Base-by-base conservation (phyloP, 2,888 invertebrate genomes). In the Campaea margaritaria region DNA sequence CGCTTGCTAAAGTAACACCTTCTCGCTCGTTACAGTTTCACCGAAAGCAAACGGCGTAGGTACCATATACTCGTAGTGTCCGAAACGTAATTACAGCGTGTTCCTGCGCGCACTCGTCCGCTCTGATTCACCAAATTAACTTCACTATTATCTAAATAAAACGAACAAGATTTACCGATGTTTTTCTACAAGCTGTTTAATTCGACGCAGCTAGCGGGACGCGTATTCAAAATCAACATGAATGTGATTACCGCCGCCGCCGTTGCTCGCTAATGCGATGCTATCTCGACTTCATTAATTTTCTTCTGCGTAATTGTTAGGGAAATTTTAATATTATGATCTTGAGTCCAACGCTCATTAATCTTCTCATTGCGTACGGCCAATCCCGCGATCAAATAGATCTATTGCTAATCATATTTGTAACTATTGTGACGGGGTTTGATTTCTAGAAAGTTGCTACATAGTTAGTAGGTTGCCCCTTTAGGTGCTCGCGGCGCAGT, bases 221-320 rank as follows among this genome's bases (percentile, higher is more conserved):
- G 3, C 43, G 15, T 44, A 50, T 31, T 31, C 21, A 34, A 41
- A 41, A 57, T 34, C 11, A 12, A 39, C 50, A 45, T 46, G 16
- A 57, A 41, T 10, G 21, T 45, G 34, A 41, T 41, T 49, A 49
- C 41, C 21, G 10, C 28, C 49, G n/a, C 14, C 36, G 14, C 16
- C 39, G 38, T n/a, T 31, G 31, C 9, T 52, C 58, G 64, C 62
- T 62, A 51, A 62, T 64, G 48, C 60, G 65, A 69, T 65, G 56
- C 38, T 69, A 69, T 69, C 67, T 56, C 16, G 34, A 45, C 31
- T 14, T 61, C 50, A 65, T 67, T 65, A 62, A 53, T 63, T 63
- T 62, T 44, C 47, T 54, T 56, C 21, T 34, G 50, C 31, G 57
- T 63, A 59, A 65, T 68, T 62, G 62, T 55, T 55, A 53, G 42